phyloP scores from a whole-genome alignment of 1,140 invertebrate genomes.

The Coboldia fuscipes region DNA sequence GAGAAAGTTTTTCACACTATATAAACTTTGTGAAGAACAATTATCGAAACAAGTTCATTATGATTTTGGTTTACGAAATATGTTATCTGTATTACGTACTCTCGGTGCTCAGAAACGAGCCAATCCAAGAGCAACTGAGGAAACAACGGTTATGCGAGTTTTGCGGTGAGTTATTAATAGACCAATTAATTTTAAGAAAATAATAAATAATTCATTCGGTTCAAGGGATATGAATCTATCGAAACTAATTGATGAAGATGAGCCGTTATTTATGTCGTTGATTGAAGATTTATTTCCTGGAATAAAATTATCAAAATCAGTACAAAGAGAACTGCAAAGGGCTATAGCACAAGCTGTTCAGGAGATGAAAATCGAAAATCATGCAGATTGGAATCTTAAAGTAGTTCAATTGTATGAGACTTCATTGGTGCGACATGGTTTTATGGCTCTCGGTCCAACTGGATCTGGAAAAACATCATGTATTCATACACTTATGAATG shows the following conservation, averaged over 20 bases:
- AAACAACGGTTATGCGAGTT: conserved; percentile 82
- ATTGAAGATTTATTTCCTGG: conserved; percentile 88
- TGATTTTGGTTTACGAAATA: conserved; percentile 82
- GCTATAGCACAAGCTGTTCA: conserved; percentile 38
- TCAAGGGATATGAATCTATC: conserved; percentile 86
- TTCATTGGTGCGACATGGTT: conserved; percentile 64
- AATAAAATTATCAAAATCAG: conserved; percentile 47
- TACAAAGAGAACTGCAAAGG: conserved; percentile 56
- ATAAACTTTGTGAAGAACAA: conserved; percentile 85
- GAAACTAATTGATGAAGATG: conserved; percentile 84
- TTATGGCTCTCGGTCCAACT: conserved; percentile 42
- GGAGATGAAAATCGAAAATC: conserved; percentile 48
- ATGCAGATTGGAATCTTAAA: conserved; percentile 79
- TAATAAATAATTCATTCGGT: no score
- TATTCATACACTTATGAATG: conserved; percentile 63
- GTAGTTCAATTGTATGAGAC: conserved; percentile 76
- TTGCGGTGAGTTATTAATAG: no score
- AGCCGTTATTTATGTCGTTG: conserved; percentile 73
- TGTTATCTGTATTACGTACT: conserved; percentile 76
- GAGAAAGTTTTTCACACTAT: conserved; percentile 74
- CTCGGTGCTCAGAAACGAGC: conserved; percentile 70
- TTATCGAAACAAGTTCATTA: conserved; percentile 89
- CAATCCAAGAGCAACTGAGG: conserved; percentile 63
- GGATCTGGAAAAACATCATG: conserved; percentile 62
- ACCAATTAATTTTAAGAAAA: no score